Base-by-base conservation (phyloP, 2,888 invertebrate species). In the Melinaea menophilus region DNA sequence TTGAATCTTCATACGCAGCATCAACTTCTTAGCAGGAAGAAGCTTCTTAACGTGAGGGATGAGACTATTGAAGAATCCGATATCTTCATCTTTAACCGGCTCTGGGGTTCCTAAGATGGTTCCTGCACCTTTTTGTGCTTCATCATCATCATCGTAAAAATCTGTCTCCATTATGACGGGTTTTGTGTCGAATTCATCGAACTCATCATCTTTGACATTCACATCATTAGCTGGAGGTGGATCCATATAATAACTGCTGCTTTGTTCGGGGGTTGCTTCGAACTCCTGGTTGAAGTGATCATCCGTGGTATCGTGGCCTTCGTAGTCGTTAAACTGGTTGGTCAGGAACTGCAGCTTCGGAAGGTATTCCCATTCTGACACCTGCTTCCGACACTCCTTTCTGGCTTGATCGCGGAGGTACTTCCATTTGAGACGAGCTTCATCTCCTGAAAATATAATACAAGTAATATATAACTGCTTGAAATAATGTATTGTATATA, bases 1-100 rank as follows among this genome's bases (percentile, higher is more conserved):
- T 56, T 90, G 90, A 7, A 91, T 90, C 69, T 90, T 91, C 88
- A 90, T 90, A 61, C 91, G 74, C 2, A 91, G 59, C 88, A 90
- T 88, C 65, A 91, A 66, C 64, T 91, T 91, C 69, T 90, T 91
- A 2, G 90, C 89, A 0, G 90, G 90, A 0, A 83, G 82, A 56
- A 91, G 69, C 63, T 91, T 90, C 72, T 82, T 88, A 0, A 91
- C 90, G 65, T 91, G 91, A 0, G 90, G 90, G 2, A 91, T 68
- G 0, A 91, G 71, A 66, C 90, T 91, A 58, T 89, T 87, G 55
- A 91, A 91, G 76, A 91, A 91, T 0, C 89, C 89, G 33, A 89
- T 78, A 71, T 91, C 91, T 64, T 91, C 91, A 65, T 90, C 89
- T 62, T 90, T 90, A 0, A 79, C 72, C 0, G 78, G 73, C 60